Percentiles rank a stretch among this genome's conserved stretches.
These are phyloP conservation scores for Rhadinocentrus ornatus DNA, from an alignment of 2,797 vertebrate genomes.

Conservation along the genomic window DNA sequence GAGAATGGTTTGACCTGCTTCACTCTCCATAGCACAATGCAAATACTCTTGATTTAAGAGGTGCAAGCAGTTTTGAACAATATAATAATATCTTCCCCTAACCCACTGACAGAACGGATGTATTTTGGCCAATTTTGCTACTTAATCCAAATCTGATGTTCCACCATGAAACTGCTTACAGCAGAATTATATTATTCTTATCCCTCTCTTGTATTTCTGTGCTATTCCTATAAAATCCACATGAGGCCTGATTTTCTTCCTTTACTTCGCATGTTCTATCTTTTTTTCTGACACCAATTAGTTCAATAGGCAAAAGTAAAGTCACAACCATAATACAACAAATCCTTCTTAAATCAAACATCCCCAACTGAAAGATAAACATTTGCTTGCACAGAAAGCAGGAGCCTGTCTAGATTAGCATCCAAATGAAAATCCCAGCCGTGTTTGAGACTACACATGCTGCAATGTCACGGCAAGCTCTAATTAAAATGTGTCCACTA, in stretches of 20 bases:
- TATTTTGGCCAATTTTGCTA: slow-evolving; percentile 12
- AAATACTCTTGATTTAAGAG: slow-evolving; percentile 73
- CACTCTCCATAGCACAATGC: slow-evolving; percentile 65
- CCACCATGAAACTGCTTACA: slow-evolving; percentile 18
- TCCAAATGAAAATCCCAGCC: slow-evolving; percentile 61
- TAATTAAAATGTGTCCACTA: slow-evolving; percentile 74
- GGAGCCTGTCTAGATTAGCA: slow-evolving; percentile 52
- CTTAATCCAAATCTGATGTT: slow-evolving; percentile 24
- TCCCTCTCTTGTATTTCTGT: background rate
- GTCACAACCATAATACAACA: slow-evolving; percentile 16
- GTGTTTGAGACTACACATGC: slow-evolving; percentile 58
- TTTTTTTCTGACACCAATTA: slow-evolving; percentile 19
- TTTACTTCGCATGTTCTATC: background rate
- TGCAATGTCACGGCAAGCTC: slow-evolving; percentile 57
- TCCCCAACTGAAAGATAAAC: slow-evolving; percentile 52
- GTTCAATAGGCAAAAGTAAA: slow-evolving; percentile 26
- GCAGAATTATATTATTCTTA: slow-evolving; percentile 21
- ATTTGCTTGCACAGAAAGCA: slow-evolving; percentile 60
- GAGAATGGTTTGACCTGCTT: slow-evolving; percentile 78
- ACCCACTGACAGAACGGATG: slow-evolving; percentile 27
- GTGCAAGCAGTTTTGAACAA: slow-evolving; percentile 59
- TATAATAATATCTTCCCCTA: slow-evolving; percentile 63
- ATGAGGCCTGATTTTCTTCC: slow-evolving; percentile 8
- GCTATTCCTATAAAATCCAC: slow-evolving; percentile 31
- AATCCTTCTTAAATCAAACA: slow-evolving; percentile 41